phyloP scores from a whole-genome alignment of 2,113 vertebrate genomes.

The Aplodontia rufa region DNA sequence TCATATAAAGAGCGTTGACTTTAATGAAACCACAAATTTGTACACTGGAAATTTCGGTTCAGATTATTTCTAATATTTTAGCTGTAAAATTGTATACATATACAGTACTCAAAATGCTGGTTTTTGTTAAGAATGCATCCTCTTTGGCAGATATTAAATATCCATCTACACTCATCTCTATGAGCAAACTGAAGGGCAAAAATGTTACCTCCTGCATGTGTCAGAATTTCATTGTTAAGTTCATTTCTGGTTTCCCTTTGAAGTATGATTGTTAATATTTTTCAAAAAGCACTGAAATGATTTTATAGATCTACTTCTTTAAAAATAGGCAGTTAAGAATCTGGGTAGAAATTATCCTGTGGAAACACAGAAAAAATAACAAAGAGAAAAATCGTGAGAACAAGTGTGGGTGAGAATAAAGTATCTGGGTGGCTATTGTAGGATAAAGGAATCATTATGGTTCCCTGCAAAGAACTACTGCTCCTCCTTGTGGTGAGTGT shows the following conservation, averaged over 20 bases:
- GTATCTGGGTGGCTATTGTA: too few relatives aligned
- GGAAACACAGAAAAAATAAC: background rate
- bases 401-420: background rate
- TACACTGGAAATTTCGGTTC: background rate
- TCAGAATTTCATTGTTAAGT: background rate
- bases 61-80: background rate
- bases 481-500: constrained; percentile 78
- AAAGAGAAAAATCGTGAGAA: background rate
- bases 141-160: background rate
- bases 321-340: background rate
- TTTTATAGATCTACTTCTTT: background rate
- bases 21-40: background rate
- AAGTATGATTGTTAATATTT: background rate
- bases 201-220: background rate
- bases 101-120: background rate
- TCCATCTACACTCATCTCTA: background rate
- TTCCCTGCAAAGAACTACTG: constrained; percentile 31
- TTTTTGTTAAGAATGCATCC: background rate
- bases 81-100: background rate
- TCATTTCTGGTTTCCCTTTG: background rate
- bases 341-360: background rate
- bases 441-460: background rate
- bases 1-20: background rate
- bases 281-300: background rate
- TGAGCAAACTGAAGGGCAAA: background rate